phyloP scores from a whole-genome alignment of 2,888 invertebrate species.

The Epicampocera succincta region DNA sequence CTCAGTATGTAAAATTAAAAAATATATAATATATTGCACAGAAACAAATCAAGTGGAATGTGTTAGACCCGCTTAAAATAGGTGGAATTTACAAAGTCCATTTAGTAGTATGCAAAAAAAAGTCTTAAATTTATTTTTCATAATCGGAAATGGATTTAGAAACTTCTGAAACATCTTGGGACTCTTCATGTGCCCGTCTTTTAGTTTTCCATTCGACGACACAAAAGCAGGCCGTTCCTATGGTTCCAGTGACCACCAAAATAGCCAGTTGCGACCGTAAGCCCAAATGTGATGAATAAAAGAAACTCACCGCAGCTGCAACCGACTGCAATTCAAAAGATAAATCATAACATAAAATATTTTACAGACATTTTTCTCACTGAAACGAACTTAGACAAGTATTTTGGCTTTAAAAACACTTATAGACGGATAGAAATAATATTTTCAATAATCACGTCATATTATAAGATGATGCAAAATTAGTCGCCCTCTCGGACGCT shows the following conservation, averaged over 20 bases:
- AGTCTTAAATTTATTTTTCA: constrained; percentile 54
- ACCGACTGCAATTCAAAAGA: constrained; percentile 85
- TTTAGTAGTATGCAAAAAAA: neutral
- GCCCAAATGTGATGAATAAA: constrained; percentile 88
- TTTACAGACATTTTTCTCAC: too few relatives aligned
- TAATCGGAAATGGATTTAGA: constrained; percentile 59
- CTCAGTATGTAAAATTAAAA: constrained; percentile 9
- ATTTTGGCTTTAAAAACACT: too few relatives aligned
- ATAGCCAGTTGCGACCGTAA: constrained; percentile 89
- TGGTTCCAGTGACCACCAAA: constrained; percentile 86
- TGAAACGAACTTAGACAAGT: too few relatives aligned
- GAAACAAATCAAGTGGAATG: constrained; percentile 56
- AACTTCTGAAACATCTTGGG: constrained; percentile 73
- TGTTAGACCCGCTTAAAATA: constrained; percentile 30
- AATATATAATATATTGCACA: constrained; percentile 49
- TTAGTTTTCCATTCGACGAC: constrained; percentile 86
- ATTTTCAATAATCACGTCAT: too few relatives aligned
- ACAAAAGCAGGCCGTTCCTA: constrained; percentile 90
- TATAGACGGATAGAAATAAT: too few relatives aligned
- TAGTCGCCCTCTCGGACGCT: too few relatives aligned
- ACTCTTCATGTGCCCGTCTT: constrained; percentile 75
- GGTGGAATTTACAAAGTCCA: constrained; percentile 58
- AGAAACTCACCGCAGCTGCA: constrained; percentile 92
- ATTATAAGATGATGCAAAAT: too few relatives aligned
- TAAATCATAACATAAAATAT: neutral